Base-by-base conservation (phyloP, 2,797 vertebrate genomes). In the Chaetodon trifasciatus region DNA sequence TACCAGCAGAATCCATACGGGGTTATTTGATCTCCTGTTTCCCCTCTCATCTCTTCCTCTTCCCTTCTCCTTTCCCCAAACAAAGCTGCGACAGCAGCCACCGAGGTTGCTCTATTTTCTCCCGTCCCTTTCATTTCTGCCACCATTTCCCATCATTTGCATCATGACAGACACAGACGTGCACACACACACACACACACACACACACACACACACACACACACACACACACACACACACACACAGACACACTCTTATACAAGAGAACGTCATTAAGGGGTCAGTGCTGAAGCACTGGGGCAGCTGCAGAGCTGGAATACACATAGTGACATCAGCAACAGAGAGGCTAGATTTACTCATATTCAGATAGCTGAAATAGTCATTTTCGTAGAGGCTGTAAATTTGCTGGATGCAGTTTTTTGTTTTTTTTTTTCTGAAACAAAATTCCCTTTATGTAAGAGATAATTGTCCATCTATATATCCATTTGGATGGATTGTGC, bases 231-330 rank as follows among this genome's bases (percentile, higher is more conserved):
- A n/a, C 28, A 39, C 7, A 39, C 52, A 64, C 28, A 70, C 68
- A 57, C 58, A 78, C 40, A 46, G 6, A 62, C n/a, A 32, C 21
- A 46, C 35, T 23, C 42, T 44, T 37, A 42, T 52, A 50, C 17
- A 81, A 64, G 58, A 55, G 39, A 57, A 62, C 70, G 58, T 87
- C 83, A 85, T 88, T 83, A 84, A 58, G 42, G 56, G 67, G 56
- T 81, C 78, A 58, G 61, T 53, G 6, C 5, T 62, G 52, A 67
- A 62, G 72, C 44, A 42, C 19, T 1, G 12, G 53, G 17, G 49
- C 17, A 55, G 47, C 39, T n/a, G 13, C 57, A 32, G 49, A 70
- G 75, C 55, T 66, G 39, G 37, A 74, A n/a, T 17, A 76, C 66
- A 74, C 49, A 63, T 3, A 4, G 32, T 55, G 72, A 69, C 11